Conservation (phyloP, 2,888 invertebrate genomes). For the Lordiphosa andalusiaca region DNA sequence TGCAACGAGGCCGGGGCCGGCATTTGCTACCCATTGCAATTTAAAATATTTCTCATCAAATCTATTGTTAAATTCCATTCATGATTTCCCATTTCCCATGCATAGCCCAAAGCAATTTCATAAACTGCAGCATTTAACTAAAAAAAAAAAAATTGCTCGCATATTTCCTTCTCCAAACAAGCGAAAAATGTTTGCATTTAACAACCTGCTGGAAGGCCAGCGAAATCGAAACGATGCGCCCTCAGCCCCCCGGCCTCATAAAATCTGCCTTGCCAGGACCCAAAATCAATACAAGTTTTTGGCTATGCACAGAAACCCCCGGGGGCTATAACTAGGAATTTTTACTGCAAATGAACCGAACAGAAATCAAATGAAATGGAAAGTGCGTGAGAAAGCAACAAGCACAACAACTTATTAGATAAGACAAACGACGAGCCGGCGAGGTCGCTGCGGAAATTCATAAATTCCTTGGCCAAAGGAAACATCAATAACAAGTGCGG, state of each 20-base stretch:
- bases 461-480: slow-evolving; percentile 48
- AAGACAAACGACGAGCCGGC: slow-evolving; percentile 35
- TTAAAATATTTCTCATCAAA: slow-evolving; percentile 3
- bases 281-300: slow-evolving; percentile 13
- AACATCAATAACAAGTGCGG: slow-evolving; percentile 29
- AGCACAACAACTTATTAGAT: slow-evolving; percentile 50
- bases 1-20: too few species aligned
- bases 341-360: slow-evolving; percentile 67
- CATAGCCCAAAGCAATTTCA: slow-evolving; percentile 12
- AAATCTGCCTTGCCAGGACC: slow-evolving; percentile 6
- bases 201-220: slow-evolving; percentile 20
- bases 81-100: neutral
- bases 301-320: neutral
- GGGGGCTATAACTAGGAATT: slow-evolving; percentile 40
- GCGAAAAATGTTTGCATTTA: slow-evolving; percentile 20
- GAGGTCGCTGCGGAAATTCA: slow-evolving; percentile 39
- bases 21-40: neutral
- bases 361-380: slow-evolving; percentile 13
- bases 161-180: slow-evolving; percentile 2
- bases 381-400: slow-evolving; percentile 28
- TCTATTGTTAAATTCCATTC: slow-evolving; percentile 6
- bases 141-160: neutral
- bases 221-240: slow-evolving; percentile 9
- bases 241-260: neutral
- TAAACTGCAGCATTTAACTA: slow-evolving; percentile 13